These are phyloP conservation scores for Emys orbicularis DNA, from an alignment of 2,797 vertebrate species.

Conservation along the genomic window DNA sequence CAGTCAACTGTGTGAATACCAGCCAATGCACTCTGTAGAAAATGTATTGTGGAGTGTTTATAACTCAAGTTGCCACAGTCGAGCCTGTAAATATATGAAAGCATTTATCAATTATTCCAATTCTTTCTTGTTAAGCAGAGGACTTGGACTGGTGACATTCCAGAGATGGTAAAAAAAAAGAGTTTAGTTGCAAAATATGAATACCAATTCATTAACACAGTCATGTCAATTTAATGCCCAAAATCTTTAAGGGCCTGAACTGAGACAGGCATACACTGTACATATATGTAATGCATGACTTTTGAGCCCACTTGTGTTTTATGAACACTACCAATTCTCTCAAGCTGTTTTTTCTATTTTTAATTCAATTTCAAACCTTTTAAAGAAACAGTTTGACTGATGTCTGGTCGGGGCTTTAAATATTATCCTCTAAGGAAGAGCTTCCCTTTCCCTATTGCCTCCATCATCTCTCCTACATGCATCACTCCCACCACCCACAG, in stretches of 20 bases:
- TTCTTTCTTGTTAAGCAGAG: background rate
- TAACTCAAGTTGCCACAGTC: background rate
- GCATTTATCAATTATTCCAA: background rate
- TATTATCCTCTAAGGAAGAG: background rate
- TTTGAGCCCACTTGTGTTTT: background rate
- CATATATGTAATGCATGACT: background rate
- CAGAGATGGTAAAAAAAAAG: background rate
- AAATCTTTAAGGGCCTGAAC: background rate
- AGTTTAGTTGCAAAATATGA: background rate
- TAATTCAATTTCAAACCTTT: background rate
- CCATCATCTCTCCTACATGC: background rate
- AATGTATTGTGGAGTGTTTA: background rate
- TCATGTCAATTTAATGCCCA: background rate
- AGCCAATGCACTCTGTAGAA: background rate
- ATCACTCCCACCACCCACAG: background rate
- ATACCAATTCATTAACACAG: background rate
- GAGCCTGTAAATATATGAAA: background rate
- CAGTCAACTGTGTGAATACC: background rate
- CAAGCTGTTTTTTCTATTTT: background rate
- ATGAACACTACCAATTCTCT: background rate
- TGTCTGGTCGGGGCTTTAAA: background rate
- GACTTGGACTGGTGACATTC: background rate
- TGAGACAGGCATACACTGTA: background rate
- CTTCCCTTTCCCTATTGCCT: background rate
- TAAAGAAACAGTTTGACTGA: background rate